Evolutionary conservation across 2,113 vertebrate genomes (phyloP).

Genomic region (Varanus salvator): DNA sequence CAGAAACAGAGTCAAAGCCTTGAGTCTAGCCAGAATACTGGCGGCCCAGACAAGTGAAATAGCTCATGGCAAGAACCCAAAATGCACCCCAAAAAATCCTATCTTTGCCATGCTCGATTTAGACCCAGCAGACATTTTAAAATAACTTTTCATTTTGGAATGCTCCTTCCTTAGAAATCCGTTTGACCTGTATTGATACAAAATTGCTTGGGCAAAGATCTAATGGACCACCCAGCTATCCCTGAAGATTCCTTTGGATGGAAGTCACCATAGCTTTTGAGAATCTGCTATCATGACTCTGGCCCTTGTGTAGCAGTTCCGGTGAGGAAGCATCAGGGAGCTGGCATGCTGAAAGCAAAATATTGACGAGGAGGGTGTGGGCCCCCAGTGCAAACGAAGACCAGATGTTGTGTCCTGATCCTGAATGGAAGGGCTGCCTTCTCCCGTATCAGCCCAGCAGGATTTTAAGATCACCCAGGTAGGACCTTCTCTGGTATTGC

Average conservation of each 20-base stretch:
- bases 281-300: background rate
- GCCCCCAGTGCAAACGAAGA: no score
- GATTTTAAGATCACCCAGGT: no score
- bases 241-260: background rate
- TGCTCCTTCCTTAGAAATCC: background rate
- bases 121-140: background rate
- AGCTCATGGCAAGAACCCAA: background rate
- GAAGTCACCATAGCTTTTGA: background rate
- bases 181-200: background rate
- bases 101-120: background rate
- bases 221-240: background rate
- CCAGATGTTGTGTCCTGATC: background rate
- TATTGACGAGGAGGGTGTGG: background rate
- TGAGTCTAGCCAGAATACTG: slow-evolving; percentile 9
- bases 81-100: background rate
- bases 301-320: no score
- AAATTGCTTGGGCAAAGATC: background rate
- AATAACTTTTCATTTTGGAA: background rate
- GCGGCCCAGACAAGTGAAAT: background rate
- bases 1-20: background rate
- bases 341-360: background rate
- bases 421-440: background rate
- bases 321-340: background rate
- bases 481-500: no score
- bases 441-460: no score